Evolutionary conservation across 2,797 vertebrate genomes (phyloP).

Genomic region (Sebastiscus albofasciatus): DNA sequence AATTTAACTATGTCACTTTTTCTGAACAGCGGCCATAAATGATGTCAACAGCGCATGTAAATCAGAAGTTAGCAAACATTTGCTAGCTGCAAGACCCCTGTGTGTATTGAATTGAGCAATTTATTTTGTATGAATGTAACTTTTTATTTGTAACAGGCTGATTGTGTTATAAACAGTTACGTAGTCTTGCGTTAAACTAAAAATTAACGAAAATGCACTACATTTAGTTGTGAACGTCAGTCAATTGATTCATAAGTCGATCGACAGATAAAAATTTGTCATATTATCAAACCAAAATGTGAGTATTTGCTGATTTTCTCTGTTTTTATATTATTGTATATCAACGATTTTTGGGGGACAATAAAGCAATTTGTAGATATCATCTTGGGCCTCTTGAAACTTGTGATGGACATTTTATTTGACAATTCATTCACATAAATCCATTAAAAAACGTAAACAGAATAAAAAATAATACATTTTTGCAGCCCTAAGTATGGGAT

Average conservation of each 20-base stretch:
- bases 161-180: too few species aligned
- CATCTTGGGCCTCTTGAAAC: background rate
- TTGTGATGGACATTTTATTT: background rate
- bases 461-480: background rate
- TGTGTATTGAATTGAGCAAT: too few species aligned
- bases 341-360: too few species aligned
- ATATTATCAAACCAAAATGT: background rate
- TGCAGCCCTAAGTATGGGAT: background rate
- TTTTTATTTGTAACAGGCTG: too few species aligned
- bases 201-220: background rate
- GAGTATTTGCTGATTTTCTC: background rate
- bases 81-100: too few species aligned
- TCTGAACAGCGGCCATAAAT: too few species aligned
- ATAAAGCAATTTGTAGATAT: background rate
- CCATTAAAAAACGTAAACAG: background rate
- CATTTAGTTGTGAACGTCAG: background rate
- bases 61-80: too few species aligned
- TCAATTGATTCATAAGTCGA: background rate
- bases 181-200: too few species aligned
- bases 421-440: background rate
- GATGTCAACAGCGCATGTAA: too few species aligned
- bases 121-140: too few species aligned
- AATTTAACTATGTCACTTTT: too few species aligned
- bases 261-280: background rate
- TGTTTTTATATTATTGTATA: background rate